phyloP scores from a whole-genome alignment of 35 echinoderm and acorn worm species.

The Acanthaster planci region DNA sequence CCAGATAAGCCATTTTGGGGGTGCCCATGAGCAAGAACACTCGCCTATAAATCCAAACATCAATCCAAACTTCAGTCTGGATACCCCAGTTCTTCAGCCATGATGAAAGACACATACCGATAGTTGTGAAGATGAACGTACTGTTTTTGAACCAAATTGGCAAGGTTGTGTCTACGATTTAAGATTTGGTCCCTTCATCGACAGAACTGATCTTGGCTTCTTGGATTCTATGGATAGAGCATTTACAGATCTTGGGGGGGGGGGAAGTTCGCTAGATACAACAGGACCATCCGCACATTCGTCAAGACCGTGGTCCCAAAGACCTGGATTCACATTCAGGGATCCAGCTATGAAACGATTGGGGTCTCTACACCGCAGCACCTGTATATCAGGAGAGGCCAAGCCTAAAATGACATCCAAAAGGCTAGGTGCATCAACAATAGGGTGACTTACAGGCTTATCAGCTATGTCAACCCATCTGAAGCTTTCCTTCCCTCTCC shows the following conservation, averaged over 20 bases:
- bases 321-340: neutral
- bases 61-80: neutral
- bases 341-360: neutral
- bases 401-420: neutral
- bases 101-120: neutral
- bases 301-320: neutral
- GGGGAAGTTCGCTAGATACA: neutral
- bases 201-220: neutral
- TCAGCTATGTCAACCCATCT: neutral
- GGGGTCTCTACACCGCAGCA: neutral
- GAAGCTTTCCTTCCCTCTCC: neutral
- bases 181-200: slow-evolving; percentile 10
- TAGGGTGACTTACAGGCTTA: neutral
- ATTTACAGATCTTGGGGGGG: neutral
- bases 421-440: neutral
- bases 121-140: neutral
- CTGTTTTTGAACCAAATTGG: neutral
- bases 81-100: neutral
- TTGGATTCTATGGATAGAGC: neutral
- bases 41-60: neutral
- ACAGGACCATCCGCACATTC: neutral
- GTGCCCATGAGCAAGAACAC: too few species aligned
- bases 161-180: neutral
- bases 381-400: neutral
- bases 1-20: too few species aligned